A percentile compares a stretch with the other conserved stretches of the same genome.
phyloP scores from a whole-genome alignment of 2,888 invertebrate species.

The Leptothorax acervorum region DNA sequence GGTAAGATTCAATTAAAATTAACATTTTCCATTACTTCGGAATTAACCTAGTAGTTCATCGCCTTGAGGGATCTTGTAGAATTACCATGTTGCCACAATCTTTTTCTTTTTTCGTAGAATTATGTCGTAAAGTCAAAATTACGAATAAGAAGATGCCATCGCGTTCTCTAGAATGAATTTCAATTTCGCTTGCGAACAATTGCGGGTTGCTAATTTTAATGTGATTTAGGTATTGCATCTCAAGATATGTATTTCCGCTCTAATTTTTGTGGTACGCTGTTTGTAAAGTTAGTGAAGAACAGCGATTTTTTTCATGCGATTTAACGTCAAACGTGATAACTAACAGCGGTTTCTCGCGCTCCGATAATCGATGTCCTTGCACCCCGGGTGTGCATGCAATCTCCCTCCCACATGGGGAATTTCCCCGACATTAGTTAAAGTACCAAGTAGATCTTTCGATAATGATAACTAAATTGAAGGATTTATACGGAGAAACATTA shows the following conservation, averaged over 20 bases:
- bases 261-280: neutral
- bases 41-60: slow-evolving; percentile 40
- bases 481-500: slow-evolving; percentile 16
- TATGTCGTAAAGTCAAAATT: neutral
- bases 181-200: neutral
- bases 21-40: slow-evolving; percentile 44
- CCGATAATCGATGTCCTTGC: slow-evolving; percentile 39
- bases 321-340: slow-evolving; percentile 27
- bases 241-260: neutral
- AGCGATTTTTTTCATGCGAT: slow-evolving; percentile 1
- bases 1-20: slow-evolving; percentile 46
- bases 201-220: neutral
- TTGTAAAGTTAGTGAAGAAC: neutral
- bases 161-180: neutral
- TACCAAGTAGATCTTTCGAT: slow-evolving; percentile 1
- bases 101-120: slow-evolving; percentile 1
- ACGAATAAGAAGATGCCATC: neutral
- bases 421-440: slow-evolving; percentile 1
- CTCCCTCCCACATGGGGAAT: neutral
- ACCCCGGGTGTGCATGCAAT: slow-evolving; percentile 21
- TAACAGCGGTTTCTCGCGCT: slow-evolving; percentile 20
- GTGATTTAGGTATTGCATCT: neutral
- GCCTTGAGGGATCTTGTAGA: slow-evolving; percentile 24
- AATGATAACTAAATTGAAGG: slow-evolving; percentile 1
- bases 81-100: slow-evolving; percentile 15